Evolutionary conservation across 2,797 vertebrate species (phyloP).

Genomic region (Hafferia zeledoni): DNA sequence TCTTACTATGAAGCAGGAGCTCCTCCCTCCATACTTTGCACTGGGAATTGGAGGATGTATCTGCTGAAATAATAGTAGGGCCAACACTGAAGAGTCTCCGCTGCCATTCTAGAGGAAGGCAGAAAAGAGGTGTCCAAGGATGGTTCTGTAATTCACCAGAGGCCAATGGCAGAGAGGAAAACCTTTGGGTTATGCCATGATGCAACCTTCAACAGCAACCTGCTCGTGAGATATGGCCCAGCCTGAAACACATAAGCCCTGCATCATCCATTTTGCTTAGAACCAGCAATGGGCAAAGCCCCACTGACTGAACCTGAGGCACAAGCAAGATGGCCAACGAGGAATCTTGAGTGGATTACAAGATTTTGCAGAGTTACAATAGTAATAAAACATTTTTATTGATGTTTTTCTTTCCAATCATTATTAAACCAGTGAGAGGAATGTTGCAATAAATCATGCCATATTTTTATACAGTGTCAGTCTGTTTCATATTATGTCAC

Average conservation of each 20-base stretch:
- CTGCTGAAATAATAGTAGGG: neutral
- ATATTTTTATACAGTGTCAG: neutral
- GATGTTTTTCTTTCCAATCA: conserved; percentile 30
- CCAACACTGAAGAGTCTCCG: neutral
- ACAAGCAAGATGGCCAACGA: neutral
- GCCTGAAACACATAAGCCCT: neutral
- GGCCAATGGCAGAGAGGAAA: neutral
- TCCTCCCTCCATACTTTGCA: neutral
- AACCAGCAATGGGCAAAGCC: neutral
- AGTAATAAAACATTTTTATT: neutral
- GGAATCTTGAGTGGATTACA: neutral
- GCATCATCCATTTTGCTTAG: neutral
- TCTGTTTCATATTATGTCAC: conserved; percentile 35
- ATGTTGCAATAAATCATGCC: conserved; percentile 4
- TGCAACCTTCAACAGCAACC: neutral
- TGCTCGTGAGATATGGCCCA: neutral
- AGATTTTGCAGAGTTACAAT: conserved; percentile 25
- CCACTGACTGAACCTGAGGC: neutral
- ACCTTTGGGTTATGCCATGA: neutral
- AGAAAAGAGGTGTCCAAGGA: neutral
- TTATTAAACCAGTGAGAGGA: conserved; percentile 31
- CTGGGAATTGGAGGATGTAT: neutral
- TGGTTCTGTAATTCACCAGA: neutral
- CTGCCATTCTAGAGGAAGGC: neutral
- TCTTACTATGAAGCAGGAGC: neutral